Evolutionary conservation across 2,797 vertebrate species (phyloP), one percentile per base, ranked within the genome.

Genomic region (Xenentodon cancila): DNA sequence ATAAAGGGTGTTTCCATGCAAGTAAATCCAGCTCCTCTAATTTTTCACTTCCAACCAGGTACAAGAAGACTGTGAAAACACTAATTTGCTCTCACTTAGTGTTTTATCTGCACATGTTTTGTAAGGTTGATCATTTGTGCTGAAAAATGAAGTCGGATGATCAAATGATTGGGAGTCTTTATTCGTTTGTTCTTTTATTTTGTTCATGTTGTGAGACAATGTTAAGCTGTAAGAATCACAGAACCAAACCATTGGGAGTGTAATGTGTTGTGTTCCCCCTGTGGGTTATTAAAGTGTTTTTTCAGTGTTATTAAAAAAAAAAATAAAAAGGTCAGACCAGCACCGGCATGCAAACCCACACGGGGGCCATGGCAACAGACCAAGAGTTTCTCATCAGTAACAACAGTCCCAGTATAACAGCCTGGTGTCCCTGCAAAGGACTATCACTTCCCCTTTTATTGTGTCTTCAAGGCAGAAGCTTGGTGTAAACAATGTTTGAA

Each of bases 401-500:
- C 81, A 73, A 76, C 64, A 79, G 69, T 80, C 80, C 77, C 81
- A 84, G 59, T 79, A 62, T 75, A 57, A 82, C 53, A 69, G 43
- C 73, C 81, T 73, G 44, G 67, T 68, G 74, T 83, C 79, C 81
- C 68, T 75, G 82, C 80, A 79, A 84, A 75, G 64, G 67, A 81
- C 71, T 62, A 82, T 86, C 72, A 84, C 70, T 77, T 53, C 64
- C 32, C 50, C 66, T 82, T 89, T 89, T 91, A 89, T 88, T 88
- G 79, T 79, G 71, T 84, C 84, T 90, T 85, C 75, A 71, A 85
- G 81, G 82, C 84, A 89, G 71, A 72, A 62, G 68, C 71, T 68
- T 75, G 71, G 71, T 84, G 76, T 86, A 85, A 90, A 90, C 87
- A 89, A 68, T 68, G 71, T 85, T 87, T 77, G 73, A 83, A 84